Conservation (phyloP, 1,140 invertebrate genomes). For the Diuraphis noxia region DNA sequence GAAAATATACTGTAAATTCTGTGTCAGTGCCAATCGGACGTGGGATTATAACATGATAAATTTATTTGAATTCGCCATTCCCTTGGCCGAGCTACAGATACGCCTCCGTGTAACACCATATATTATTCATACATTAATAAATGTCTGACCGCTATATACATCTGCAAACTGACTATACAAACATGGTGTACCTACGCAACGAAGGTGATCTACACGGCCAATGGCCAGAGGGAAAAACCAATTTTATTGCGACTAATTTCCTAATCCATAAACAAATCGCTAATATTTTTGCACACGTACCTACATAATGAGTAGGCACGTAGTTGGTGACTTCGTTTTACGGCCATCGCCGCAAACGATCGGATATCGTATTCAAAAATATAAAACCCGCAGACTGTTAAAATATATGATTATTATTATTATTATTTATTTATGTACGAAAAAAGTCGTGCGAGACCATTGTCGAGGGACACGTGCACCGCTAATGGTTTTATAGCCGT, state of each 20-base stretch:
- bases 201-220: not conserved
- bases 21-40: not conserved
- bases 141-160: not conserved
- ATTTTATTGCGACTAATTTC: not conserved
- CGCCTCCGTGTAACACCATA: not conserved
- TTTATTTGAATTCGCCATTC: not conserved
- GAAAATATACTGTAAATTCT: not conserved
- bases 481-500: not conserved
- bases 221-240: not conserved
- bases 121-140: not conserved
- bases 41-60: not conserved
- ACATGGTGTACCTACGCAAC: not conserved
- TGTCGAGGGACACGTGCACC: not conserved
- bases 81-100: not conserved
- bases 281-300: not conserved
- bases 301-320: not conserved
- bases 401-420: not conserved
- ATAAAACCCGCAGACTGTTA: not conserved
- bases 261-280: not conserved
- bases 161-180: not conserved
- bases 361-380: not conserved
- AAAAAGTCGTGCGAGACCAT: not conserved
- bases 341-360: not conserved
- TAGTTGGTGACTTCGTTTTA: not conserved
- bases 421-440: not conserved